Evolutionary conservation across 1,140 invertebrate species (phyloP).

Genomic region (Ylistrum balloti): DNA sequence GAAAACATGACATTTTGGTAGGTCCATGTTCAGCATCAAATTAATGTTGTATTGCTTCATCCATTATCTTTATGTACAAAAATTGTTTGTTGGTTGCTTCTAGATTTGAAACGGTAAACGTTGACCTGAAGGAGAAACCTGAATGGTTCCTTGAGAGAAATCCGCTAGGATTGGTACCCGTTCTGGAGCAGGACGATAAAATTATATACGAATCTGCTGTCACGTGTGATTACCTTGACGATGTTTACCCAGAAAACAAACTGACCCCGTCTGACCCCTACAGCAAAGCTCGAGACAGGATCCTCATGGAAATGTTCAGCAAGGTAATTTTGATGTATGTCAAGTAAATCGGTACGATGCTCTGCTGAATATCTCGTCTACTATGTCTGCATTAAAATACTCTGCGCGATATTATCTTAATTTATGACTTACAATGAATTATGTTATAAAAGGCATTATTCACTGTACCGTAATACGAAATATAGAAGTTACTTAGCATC

Average conservation of each 20-base stretch:
- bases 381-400: too few species aligned
- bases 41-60: too few species aligned
- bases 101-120: constrained; percentile 74
- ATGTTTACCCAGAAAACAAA: constrained; percentile 87
- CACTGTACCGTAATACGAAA: too few species aligned
- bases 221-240: constrained; percentile 93
- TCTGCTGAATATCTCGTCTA: too few species aligned
- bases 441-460: too few species aligned
- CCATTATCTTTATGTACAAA: too few species aligned
- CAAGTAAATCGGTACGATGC: too few species aligned
- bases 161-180: constrained; percentile 91
- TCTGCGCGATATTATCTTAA: too few species aligned
- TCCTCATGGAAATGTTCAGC: constrained; percentile 87
- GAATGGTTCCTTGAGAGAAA: constrained; percentile 91
- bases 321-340: constrained; percentile 69
- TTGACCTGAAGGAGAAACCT: constrained; percentile 92
- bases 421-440: too few species aligned
- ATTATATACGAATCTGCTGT: constrained; percentile 91
- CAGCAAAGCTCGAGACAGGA: constrained; percentile 89
- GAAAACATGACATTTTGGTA: too few species aligned
- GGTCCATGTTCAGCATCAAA: too few species aligned
- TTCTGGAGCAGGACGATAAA: constrained; percentile 87
- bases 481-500: too few species aligned
- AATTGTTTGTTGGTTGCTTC: constrained; percentile 47
- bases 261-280: constrained; percentile 89